These are phyloP conservation scores for Sebastes itinus DNA, from an alignment of 2,797 vertebrate genomes.

Conservation along the genomic window DNA sequence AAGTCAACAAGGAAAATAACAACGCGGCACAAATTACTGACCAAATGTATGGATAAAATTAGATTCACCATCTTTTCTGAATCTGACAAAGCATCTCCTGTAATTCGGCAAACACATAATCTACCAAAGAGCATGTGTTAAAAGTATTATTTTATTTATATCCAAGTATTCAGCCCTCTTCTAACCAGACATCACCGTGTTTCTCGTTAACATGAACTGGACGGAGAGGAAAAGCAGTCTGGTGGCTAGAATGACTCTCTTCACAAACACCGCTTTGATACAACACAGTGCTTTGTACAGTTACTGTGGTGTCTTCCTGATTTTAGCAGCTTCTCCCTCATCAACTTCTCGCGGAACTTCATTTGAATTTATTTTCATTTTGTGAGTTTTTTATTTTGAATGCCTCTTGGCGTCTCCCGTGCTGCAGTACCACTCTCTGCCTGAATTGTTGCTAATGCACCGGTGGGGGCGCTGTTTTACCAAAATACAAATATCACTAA, in stretches of 20 bases:
- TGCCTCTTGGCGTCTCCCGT: background rate
- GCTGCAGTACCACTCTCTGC: too few species aligned
- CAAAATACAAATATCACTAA: too few species aligned
- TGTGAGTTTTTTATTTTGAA: background rate
- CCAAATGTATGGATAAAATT: background rate
- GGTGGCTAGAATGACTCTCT: background rate
- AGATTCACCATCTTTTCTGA: background rate
- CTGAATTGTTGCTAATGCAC: too few species aligned
- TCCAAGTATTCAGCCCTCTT: background rate
- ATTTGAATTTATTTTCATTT: background rate
- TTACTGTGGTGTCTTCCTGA: background rate
- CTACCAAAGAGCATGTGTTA: background rate
- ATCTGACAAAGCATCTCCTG: background rate
- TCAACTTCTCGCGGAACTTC: background rate
- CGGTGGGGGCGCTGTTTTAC: too few species aligned
- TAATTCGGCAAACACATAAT: background rate
- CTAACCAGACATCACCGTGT: background rate
- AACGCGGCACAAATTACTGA: background rate
- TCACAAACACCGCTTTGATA: background rate
- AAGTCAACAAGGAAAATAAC: background rate
- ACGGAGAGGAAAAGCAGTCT: background rate
- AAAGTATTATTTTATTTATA: background rate
- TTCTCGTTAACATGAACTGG: background rate
- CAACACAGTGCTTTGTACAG: background rate
- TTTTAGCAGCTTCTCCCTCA: background rate